A percentile compares a stretch with the other conserved stretches of the same genome.
phyloP scores from a whole-genome alignment of 2,797 vertebrate genomes.

The Moxostoma hubbsi region DNA sequence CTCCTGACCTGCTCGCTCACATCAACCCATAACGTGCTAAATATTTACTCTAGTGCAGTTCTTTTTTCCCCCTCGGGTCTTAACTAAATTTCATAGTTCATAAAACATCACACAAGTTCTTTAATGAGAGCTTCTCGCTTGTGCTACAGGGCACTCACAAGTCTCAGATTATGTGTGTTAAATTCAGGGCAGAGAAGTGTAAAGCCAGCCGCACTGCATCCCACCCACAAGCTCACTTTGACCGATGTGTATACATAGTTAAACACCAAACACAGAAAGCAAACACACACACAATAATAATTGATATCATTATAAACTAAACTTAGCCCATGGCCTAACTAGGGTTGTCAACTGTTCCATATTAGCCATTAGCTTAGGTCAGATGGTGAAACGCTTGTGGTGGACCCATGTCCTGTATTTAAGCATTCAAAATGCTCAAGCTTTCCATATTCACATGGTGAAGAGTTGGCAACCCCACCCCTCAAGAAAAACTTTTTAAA shows the following conservation, averaged over 20 bases:
- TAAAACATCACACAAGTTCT: constrained; percentile 64
- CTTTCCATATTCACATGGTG: no score
- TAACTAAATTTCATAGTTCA: constrained; percentile 65
- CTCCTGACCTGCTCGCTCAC: constrained; percentile 54
- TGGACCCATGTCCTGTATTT: no score
- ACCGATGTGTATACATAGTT: neutral
- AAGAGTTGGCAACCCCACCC: no score
- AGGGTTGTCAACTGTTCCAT: no score
- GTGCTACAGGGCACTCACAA: constrained; percentile 42
- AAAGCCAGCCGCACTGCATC: constrained; percentile 39
- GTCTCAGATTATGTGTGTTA: constrained; percentile 44
- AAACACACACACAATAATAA: neutral
- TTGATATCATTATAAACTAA: no score
- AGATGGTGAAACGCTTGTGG: no score
- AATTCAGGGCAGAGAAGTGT: constrained; percentile 40
- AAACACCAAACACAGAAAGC: constrained; percentile 6
- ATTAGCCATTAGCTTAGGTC: no score
- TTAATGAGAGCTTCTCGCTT: constrained; percentile 50
- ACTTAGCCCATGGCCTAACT: no score
- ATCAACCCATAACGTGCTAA: constrained; percentile 63
- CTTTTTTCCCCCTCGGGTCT: constrained; percentile 52
- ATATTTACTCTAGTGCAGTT: constrained; percentile 60
- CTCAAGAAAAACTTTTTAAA: no score
- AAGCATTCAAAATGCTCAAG: no score
- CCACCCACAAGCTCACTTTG: constrained; percentile 10